Evolutionary conservation across 2,888 invertebrate species (phyloP), one percentile per base, ranked within the genome.

Genomic region (Pyrrhia umbra): DNA sequence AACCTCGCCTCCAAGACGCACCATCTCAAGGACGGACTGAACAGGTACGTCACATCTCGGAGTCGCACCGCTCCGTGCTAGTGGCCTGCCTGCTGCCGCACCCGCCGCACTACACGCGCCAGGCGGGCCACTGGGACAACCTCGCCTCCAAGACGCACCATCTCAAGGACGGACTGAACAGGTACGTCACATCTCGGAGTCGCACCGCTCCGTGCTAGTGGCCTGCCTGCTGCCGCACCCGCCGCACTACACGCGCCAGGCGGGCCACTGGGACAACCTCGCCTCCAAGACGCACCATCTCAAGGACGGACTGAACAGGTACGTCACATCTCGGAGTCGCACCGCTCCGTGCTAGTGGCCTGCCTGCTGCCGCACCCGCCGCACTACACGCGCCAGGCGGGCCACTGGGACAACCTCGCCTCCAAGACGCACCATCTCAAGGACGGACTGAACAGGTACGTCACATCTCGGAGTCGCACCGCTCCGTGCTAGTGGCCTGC

Each of bases 111-210:
- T 98, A 98, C 46, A 46, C 46, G 55, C 95, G 98, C 79, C 98
- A 99, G 67, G 99, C 99, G 30, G 99, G 99, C 6, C 98, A 99
- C 89, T 99, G 99, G 98, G 98, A 98, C 91, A 97, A 97, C 40
- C 93, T 98, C 69, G 97, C 97, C 39, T 97, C 97, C 23, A 95
- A 97, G 84, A 98, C 98, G 2, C 97, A 97, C 40, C 98, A 99
- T 87, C 96, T 99, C 21, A 98, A 98, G 90, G 99, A 99, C 88
- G 99, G 99, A 3, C 95, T 99, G 39, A 98, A 46, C 46, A 46
- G 46, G 46, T 46, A 43, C 21, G 21, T 6, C 9, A 2, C 2
- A 3, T 30, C 2, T 13, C 10, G n/a, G n/a, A n/a, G n/a, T n/a
- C n/a, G n/a, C 30, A 13, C 30, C 13, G 30, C 30, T 1, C 10